Conservation (phyloP, 2,797 vertebrate genomes). For the Chrysocyon brachyurus region DNA sequence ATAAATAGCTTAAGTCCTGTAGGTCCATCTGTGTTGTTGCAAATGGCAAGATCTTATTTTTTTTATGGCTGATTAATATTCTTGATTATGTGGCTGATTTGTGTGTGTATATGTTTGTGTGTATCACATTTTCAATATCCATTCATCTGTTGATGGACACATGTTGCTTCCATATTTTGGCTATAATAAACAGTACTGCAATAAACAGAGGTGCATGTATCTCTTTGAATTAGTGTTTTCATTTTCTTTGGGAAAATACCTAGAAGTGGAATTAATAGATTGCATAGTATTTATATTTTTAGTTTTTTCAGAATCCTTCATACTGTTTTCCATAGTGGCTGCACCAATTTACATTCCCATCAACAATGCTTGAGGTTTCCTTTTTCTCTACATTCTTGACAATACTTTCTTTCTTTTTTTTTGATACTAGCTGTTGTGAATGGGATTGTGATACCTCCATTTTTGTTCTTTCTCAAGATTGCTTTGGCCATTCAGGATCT, state of each 20-base stretch:
- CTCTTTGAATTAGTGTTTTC: neutral
- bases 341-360: neutral
- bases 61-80: neutral
- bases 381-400: neutral
- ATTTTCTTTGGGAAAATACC: neutral
- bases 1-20: neutral
- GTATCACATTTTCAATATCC: neutral
- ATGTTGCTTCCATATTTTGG: neutral
- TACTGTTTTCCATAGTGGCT: neutral
- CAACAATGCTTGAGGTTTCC: neutral
- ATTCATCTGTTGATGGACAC: neutral
- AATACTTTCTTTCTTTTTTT: neutral
- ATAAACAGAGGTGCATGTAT: neutral
- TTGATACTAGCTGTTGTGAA: neutral
- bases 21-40: neutral
- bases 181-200: neutral
- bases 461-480: neutral
- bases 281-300: neutral
- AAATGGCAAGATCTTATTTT: neutral
- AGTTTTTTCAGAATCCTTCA: neutral
- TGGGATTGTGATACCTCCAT: neutral
- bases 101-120: neutral
- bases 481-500: neutral
- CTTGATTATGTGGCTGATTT: neutral
- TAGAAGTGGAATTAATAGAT: neutral